phyloP scores from a whole-genome alignment of 2,888 invertebrate genomes.

The Cistogaster globosa region DNA sequence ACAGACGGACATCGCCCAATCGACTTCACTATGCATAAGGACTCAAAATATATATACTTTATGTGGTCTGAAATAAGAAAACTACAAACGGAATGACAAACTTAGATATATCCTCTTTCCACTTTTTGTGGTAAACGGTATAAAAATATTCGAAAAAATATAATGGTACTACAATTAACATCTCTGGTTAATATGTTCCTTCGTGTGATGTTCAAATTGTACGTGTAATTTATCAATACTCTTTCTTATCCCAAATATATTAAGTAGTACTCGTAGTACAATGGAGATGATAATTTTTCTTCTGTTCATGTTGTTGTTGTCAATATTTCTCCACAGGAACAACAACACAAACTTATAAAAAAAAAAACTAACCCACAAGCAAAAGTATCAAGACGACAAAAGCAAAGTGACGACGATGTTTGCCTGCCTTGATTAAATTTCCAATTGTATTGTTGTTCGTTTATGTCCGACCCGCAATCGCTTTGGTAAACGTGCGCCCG shows the following conservation, averaged over 20 bases:
- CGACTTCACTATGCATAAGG: no score
- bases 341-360: conserved; percentile 38
- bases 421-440: conserved; percentile 68
- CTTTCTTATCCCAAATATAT: conserved; percentile 41
- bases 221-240: conserved; percentile 29
- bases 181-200: conserved; percentile 29
- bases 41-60: no score
- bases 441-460: conserved; percentile 70
- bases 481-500: conserved; percentile 72
- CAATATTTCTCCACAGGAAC: conserved; percentile 25
- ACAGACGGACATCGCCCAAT: no score
- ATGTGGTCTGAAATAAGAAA: no score
- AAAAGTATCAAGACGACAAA: conserved; percentile 23
- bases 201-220: conserved; percentile 27
- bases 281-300: conserved; percentile 53
- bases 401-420: conserved; percentile 15
- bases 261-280: conserved; percentile 48
- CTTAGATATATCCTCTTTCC: no score
- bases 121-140: no score
- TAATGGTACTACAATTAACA: neutral
- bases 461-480: conserved; percentile 66
- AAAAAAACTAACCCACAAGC: conserved; percentile 33
- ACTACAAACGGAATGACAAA: no score
- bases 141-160: neutral
- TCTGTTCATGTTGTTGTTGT: conserved; percentile 12